These are phyloP conservation scores for Agapornis canus DNA, from an alignment of 2,797 vertebrate species.

Conservation along the genomic window DNA sequence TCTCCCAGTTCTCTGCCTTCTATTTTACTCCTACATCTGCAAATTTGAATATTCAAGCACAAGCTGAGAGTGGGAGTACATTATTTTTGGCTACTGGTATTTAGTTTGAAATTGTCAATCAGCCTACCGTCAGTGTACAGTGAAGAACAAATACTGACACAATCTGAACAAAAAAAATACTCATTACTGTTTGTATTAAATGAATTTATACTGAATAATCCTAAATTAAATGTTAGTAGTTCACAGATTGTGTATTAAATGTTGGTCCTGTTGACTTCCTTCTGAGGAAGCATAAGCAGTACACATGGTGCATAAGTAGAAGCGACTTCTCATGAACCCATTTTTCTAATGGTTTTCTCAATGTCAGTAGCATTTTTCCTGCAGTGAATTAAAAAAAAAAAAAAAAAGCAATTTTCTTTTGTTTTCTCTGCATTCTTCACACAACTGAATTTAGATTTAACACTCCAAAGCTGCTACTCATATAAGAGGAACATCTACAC, in stretches of 20 bases:
- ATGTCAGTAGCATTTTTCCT: neutral
- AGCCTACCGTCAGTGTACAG: neutral
- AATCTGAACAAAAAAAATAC: neutral
- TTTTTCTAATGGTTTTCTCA: neutral
- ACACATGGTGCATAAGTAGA: neutral
- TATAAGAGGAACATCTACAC: neutral
- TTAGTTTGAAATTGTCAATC: slow-evolving; percentile 59
- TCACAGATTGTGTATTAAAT: neutral
- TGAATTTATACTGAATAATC: neutral
- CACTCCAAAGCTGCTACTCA: neutral
- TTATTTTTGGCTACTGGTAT: slow-evolving; percentile 62
- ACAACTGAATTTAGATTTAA: neutral
- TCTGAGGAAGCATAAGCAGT: neutral
- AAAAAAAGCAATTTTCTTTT: neutral
- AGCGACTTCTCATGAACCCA: neutral
- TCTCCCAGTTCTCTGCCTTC: neutral
- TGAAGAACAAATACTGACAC: slow-evolving; percentile 21
- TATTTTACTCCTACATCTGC: slow-evolving; percentile 54
- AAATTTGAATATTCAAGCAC: slow-evolving; percentile 62
- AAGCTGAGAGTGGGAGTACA: slow-evolving; percentile 42
- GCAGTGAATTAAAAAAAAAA: neutral
- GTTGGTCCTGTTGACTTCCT: neutral
- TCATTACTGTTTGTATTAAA: neutral
- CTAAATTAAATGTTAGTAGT: slow-evolving; percentile 1
- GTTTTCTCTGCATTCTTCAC: neutral